phyloP scores from a whole-genome alignment of 2,888 invertebrate genomes.

The Lomographa bimaculata region DNA sequence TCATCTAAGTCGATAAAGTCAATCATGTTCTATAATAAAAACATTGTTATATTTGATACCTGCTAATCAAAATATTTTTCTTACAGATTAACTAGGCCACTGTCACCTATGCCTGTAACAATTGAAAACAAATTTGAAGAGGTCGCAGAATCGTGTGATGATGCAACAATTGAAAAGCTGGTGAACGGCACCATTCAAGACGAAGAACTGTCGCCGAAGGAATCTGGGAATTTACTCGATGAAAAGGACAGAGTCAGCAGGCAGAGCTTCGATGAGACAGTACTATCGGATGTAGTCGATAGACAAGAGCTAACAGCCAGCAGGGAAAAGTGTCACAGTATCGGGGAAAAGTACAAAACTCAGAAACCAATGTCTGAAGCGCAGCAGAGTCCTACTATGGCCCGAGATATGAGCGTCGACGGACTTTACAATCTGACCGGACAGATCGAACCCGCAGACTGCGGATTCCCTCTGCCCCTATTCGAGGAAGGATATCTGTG shows the following conservation, averaged over 20 bases:
- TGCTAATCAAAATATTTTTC: not conserved
- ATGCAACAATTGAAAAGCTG: constrained; percentile 48
- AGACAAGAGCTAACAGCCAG: constrained; percentile 58
- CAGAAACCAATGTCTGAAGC: constrained; percentile 65
- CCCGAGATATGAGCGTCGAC: constrained; percentile 87
- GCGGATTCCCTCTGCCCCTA: constrained; percentile 94
- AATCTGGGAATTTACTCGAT: constrained; percentile 67
- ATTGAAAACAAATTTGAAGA: constrained; percentile 41
- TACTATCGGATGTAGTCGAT: constrained; percentile 63
- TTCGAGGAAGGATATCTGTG: constrained; percentile 97
- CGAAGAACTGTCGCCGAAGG: constrained; percentile 70
- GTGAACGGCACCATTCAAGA: constrained; percentile 56
- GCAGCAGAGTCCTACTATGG: constrained; percentile 83
- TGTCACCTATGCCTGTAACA: constrained; percentile 59
- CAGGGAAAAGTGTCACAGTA: constrained; percentile 78
- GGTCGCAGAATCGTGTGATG: constrained; percentile 40
- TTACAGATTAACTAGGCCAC: constrained; percentile 68
- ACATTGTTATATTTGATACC: no score
- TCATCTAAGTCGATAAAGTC: no score
- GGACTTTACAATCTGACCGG: constrained; percentile 86
- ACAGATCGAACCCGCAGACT: constrained; percentile 87
- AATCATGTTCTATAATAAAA: no score
- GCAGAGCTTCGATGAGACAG: constrained; percentile 72
- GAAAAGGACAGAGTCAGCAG: constrained; percentile 73
- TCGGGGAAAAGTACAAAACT: constrained; percentile 75